A percentile compares a stretch with the other conserved stretches of the same genome.
These are phyloP conservation scores for Biston stratarius DNA, from an alignment of 2,888 invertebrate genomes.

Conservation along the genomic window DNA sequence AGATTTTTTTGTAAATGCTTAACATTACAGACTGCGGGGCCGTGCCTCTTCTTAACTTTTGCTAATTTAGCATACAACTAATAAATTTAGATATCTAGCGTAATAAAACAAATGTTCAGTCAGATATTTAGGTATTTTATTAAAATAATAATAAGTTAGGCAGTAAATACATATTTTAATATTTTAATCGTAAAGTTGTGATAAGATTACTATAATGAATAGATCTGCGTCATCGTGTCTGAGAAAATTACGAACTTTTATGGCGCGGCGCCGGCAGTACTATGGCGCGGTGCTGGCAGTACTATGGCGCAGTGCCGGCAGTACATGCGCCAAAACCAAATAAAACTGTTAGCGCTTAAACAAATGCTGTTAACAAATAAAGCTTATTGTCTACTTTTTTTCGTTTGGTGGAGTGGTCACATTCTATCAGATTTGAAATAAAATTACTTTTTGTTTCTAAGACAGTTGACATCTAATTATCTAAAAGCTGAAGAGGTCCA, in stretches of 20 bases:
- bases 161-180: not conserved
- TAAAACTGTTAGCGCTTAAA: too few relatives aligned
- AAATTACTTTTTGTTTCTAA: too few relatives aligned
- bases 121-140: not conserved
- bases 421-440: too few relatives aligned
- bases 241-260: not conserved
- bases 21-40: too few relatives aligned
- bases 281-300: not conserved
- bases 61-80: too few relatives aligned
- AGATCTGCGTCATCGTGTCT: not conserved
- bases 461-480: not conserved
- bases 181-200: not conserved
- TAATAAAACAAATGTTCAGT: not conserved
- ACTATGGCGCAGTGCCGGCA: not conserved
- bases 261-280: not conserved
- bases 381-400: too few relatives aligned
- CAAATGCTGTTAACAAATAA: too few relatives aligned
- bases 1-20: too few relatives aligned
- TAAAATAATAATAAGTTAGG: too few relatives aligned
- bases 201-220: not conserved
- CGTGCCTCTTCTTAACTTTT: too few relatives aligned
- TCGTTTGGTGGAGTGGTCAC: too few relatives aligned
- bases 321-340: not conserved
- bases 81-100: too few relatives aligned
- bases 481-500: not conserved